A percentile compares a stretch with the other conserved stretches of the same genome.
Conservation (phyloP, 2,113 vertebrate genomes). For the Psilopogon haemacephalus region DNA sequence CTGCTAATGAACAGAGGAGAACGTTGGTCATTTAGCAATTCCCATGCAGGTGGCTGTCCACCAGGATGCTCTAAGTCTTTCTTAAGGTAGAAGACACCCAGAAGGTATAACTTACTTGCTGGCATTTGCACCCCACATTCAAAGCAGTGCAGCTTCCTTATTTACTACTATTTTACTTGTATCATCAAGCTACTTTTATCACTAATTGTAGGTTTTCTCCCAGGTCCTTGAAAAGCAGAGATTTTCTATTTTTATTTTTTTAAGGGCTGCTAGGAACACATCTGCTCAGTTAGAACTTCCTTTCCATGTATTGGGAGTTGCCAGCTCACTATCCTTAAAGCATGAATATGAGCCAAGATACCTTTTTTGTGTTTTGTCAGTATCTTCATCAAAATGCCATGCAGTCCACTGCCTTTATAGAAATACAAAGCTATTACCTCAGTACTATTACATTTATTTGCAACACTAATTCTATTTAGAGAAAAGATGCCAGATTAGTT, state of each 20-base stretch:
- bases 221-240: not conserved
- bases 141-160: not conserved
- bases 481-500: constrained; percentile 61
- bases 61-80: not conserved
- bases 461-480: constrained; percentile 58
- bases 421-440: constrained; percentile 29
- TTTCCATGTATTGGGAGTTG: not conserved
- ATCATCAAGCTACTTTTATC: not conserved
- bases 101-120: not conserved
- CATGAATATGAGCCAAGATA: not conserved
- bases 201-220: not conserved
- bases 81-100: not conserved
- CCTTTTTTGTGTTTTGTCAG: not conserved
- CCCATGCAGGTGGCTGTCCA: not conserved
- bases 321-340: not conserved
- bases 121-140: not conserved
- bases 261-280: not conserved
- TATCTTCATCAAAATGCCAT: constrained; percentile 22
- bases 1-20: not conserved
- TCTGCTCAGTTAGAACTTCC: not conserved
- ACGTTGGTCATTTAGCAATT: not conserved
- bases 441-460: constrained; percentile 48
- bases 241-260: too few species aligned
- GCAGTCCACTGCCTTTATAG: not conserved
- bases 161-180: not conserved